Evolutionary conservation across 2,797 vertebrate species (phyloP), one percentile per base, ranked within the genome.

Genomic region (Scomberomorus guttatus): DNA sequence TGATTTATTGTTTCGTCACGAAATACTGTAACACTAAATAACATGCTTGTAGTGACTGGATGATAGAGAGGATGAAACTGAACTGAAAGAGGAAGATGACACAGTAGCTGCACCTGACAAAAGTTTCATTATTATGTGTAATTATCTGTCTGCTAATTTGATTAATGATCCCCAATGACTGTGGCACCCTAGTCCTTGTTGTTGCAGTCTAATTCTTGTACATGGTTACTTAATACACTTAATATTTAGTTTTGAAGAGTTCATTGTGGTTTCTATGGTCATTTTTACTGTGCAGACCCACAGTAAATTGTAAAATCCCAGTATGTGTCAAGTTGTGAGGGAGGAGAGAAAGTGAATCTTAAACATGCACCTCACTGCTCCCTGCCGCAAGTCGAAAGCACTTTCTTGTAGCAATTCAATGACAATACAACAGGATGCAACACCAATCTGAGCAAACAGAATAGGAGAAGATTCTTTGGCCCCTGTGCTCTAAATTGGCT

Each of bases 401-500:
- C 52, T 73, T 83, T 81, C 56, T 62, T 39, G 34, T 62, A 14
- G 52, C 48, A 46, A 22, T 84, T 73, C 72, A 68, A 84, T 77
- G 77, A 91, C 87, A 88, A 84, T 87, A 78, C 76, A 83, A 81
- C 83, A 85, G 86, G 87, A 89, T 77, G 83, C 79, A 69, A 67
- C 78, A 75, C 42, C 63, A 42, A 32, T 71, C 73, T 72, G 80
- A 86, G 42, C 83, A 82, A 84, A 86, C 82, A 88, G 77, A 87
- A 82, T 66, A 65, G 85, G 71, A 73, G 80, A 88, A 58, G 90
- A 91, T 72, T 82, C 79, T 81, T 79, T 84, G 52, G 72, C 80
- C 85, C 76, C 80, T 50, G 74, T 57, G 72, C 83, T 84, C 85
- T 91, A 92, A 92, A 93, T 93, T 94, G 93, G 83, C 85, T 77